Conservation (phyloP, 2,797 vertebrate species). For the Mionectes olivaceus region DNA sequence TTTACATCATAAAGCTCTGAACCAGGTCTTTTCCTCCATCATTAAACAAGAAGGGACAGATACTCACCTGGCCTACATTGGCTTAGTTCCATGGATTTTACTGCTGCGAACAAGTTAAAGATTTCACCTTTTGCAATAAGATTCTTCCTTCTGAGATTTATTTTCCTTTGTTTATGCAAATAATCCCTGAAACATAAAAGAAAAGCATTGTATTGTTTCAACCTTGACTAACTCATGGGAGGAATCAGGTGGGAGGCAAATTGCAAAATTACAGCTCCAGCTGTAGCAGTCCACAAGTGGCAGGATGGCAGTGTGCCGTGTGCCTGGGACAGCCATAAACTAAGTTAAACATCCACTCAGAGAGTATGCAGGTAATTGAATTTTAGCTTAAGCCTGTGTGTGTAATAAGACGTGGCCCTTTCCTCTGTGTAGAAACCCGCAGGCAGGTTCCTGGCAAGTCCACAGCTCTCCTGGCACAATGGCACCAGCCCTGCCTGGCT, state of each 20-base stretch:
- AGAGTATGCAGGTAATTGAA: background rate
- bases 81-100: background rate
- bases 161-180: background rate
- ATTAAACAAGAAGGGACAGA: conserved; percentile 20
- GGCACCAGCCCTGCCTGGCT: background rate
- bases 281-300: background rate
- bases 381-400: background rate
- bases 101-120: background rate
- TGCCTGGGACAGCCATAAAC: background rate
- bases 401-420: background rate
- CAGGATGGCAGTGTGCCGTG: rapidly evolving
- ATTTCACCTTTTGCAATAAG: background rate
- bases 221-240: background rate
- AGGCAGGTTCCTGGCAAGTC: background rate
- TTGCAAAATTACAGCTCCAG: background rate
- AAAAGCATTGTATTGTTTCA: background rate
- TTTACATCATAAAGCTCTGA: background rate
- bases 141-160: background rate
- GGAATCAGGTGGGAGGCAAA: background rate
- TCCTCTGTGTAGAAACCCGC: background rate
- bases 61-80: background rate
- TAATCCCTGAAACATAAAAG: background rate
- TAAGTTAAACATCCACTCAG: background rate
- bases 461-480: background rate
- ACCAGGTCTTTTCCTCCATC: background rate